Percentiles rank a stretch among this genome's conserved stretches.
phyloP scores from a whole-genome alignment of 2,888 invertebrate species.

The Apodemia hepburni region DNA sequence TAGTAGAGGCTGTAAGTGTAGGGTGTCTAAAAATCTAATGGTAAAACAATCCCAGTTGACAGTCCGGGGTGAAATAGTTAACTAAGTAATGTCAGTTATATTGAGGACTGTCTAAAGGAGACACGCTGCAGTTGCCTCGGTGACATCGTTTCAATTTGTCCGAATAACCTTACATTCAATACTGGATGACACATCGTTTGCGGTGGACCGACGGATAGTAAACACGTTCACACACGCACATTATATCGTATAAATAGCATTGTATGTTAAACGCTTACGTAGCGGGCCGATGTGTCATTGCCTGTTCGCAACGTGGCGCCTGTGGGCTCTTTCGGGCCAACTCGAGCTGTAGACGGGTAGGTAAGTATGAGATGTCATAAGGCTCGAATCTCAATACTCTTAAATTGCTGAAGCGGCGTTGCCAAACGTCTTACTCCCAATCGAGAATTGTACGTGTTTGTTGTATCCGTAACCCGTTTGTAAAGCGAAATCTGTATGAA shows the following conservation, averaged over 20 bases:
- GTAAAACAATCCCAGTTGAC: too few relatives aligned
- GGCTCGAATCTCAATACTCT: neutral
- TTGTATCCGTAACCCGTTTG: conserved; percentile 25
- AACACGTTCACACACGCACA: conserved; percentile 66
- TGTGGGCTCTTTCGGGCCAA: conserved; percentile 35
- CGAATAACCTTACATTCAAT: conserved; percentile 64
- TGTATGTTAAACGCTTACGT: conserved; percentile 70
- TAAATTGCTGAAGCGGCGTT: conserved; percentile 17
- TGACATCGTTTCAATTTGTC: conserved; percentile 53
- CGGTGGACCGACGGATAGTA: conserved; percentile 66
- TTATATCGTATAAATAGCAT: conserved; percentile 68
- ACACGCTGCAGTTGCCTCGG: conserved; percentile 23
- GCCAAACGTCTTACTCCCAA: conserved; percentile 18
- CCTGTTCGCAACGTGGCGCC: conserved; percentile 44
- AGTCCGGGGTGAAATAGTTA: too few relatives aligned
- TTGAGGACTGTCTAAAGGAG: conserved; percentile 21
- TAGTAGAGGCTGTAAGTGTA: too few relatives aligned
- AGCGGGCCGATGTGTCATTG: conserved; percentile 66
- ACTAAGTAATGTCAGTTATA: neutral
- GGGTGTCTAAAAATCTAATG: too few relatives aligned
- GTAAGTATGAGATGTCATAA: conserved; percentile 45
- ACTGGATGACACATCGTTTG: conserved; percentile 71
- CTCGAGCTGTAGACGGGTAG: conserved; percentile 50
- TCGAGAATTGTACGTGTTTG: neutral
- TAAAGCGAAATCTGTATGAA: conserved; percentile 41